These are phyloP conservation scores for Sterrhoptilus dennistouni DNA, from an alignment of 2,113 vertebrate genomes.

Conservation along the genomic window DNA sequence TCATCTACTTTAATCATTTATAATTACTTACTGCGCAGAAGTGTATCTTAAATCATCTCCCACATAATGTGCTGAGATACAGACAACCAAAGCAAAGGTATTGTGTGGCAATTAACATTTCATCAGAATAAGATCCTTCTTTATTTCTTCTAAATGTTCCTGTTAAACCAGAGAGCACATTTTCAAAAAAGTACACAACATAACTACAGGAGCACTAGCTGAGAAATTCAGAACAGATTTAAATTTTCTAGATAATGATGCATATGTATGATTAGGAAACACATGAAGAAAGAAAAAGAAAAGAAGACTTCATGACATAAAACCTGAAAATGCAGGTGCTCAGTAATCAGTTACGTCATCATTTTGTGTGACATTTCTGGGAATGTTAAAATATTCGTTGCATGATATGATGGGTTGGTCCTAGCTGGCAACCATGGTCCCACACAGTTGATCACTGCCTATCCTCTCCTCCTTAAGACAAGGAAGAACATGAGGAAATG, in stretches of 20 bases:
- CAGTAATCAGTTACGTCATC: neutral
- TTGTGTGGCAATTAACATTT: constrained; percentile 31
- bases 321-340: neutral
- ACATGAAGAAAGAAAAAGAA: neutral
- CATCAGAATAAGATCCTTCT: neutral
- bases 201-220: neutral
- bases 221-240: neutral
- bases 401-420: neutral
- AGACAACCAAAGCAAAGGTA: neutral
- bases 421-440: rapidly evolving
- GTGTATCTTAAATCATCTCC: constrained; percentile 13
- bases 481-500: neutral
- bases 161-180: neutral
- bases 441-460: neutral
- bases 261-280: neutral
- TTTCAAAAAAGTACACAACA: neutral
- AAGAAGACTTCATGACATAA: neutral
- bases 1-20: constrained; percentile 33
- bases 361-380: neutral
- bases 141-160: constrained; percentile 1
- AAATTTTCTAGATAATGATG: neutral
- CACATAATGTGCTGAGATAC: neutral
- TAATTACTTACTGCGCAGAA: constrained; percentile 41
- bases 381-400: neutral
- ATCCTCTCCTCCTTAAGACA: rapidly evolving